Base-by-base conservation (phyloP, 2,888 invertebrate genomes). In the Bruchidius siliquastri region DNA sequence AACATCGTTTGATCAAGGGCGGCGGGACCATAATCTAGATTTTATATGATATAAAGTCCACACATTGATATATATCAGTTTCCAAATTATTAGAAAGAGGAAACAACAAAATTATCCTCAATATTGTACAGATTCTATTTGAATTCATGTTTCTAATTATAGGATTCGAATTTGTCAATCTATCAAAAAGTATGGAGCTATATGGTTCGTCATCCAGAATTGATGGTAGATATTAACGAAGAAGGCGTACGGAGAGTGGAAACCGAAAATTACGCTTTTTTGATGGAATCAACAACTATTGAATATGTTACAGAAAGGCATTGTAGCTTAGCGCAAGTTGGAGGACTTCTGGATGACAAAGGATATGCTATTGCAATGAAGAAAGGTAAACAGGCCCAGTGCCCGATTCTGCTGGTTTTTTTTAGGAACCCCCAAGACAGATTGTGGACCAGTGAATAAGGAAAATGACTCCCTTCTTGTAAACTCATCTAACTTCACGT, bases 261-360 rank as follows among this genome's bases (percentile, higher is more conserved):
- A 76, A 80, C 73, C 0, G 83, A 84, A 75, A 84, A 86, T 81
- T 97, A 96, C 83, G 97, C 96, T 0, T 97, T 92, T 85, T 87
- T 97, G 22, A 96, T 96, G 94, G 97, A 97, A 85, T 96, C 95
- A 0, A 93, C 95, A 0, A 93, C 94, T 0, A 94, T 97, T 75
- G 96, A 97, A 84, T 97, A 96, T 84, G 90, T 92, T 81, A 90
- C 91, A 70, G 92, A 95, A 85, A 88, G 94, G 77, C 90, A 93
- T 76, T 96, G 96, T 84, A 91, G 92, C 74, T 89, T 96, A 72
- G 91, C 90, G 0, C 91, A 91, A 87, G 89, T 93, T 13, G 94
- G 94, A 0, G 92, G 92, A 0, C 87, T 92, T 6, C 84, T 96
- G 18, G 95, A 96, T 81, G 92, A 92, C 77, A 96, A 96, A 85